Base-by-base conservation (phyloP, 2,888 invertebrate genomes). In the Drosophila setosimentum region DNA sequence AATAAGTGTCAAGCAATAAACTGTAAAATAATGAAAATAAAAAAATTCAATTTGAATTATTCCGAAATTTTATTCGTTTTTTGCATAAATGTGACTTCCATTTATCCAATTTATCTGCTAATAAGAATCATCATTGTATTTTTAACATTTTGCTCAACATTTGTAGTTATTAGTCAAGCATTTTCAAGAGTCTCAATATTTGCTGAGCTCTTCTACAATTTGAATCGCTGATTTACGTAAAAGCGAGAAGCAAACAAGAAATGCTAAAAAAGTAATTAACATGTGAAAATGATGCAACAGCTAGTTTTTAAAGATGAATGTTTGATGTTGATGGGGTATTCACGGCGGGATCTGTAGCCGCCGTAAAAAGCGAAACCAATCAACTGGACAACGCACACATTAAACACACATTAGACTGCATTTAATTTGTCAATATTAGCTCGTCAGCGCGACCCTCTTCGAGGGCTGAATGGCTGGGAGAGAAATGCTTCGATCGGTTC, bases 391-490 rank as follows among this genome's bases (percentile, higher is more conserved):
- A 45, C 60, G 53, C 67, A 76, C 71, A 81, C 83, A 88, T 87
- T 87, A 82, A 89, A 90, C 68, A 73, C 87, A 84, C 85, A 90
- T 87, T 87, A 89, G 82, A 71, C 87, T 87, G 87, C 71, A 84
- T 90, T 87, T 84, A 90, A 87, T 87, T 90, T 87, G 90, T 87
- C 89, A 87, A 87, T 90, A 87, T 87, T 90, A 80, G 87, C 87
- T 67, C 63, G 71, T 58, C 51, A 40, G 57, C 4, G 48, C 37
- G 65, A 49, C 48, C 50, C 54, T 72, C 18, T 59, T 42, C 7
- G n/a, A 18, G 53, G 18, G 40, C 11, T 60, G 33, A 40, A 42
- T 57, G 40, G 33, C 50, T 54, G 59, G 49, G 59, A 48, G 68
- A 69, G 82, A 80, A 81, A 82, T 70, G 76, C 48, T 50, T 57